These are phyloP conservation scores for Triops cancriformis DNA, from an alignment of 1,140 invertebrate species.

Conservation along the genomic window DNA sequence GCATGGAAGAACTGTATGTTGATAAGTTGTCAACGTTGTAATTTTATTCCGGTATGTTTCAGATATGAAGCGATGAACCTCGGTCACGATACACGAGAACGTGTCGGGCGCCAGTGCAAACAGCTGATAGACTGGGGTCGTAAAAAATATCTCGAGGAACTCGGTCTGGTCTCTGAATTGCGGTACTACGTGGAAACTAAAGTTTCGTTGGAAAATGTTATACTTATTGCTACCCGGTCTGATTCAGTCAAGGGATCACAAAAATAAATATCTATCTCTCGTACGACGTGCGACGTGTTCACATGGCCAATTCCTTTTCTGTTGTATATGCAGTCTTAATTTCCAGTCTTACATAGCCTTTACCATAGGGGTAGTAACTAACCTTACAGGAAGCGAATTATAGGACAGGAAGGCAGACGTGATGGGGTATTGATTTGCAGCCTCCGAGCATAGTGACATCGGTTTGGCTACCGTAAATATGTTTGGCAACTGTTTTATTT, in stretches of 20 bases:
- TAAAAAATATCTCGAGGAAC: slow-evolving; percentile 49
- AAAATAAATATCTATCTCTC: neutral
- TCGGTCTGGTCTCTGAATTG: slow-evolving; percentile 51
- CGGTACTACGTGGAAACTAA: slow-evolving; percentile 53
- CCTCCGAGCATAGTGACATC: neutral
- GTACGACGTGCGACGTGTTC: neutral
- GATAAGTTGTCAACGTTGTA: neutral
- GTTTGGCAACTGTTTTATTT: neutral
- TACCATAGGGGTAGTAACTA: neutral
- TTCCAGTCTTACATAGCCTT: neutral
- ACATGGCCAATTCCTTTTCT: neutral
- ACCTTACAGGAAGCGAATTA: neutral
- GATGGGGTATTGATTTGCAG: neutral
- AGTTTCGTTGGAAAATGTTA: slow-evolving; percentile 68
- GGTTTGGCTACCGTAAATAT: neutral
- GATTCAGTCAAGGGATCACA: neutral
- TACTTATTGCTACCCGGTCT: slow-evolving; percentile 49
- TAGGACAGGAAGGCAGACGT: neutral
- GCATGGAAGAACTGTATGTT: too few relatives aligned
- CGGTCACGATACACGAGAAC: slow-evolving; percentile 47
- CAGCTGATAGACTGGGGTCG: slow-evolving; percentile 64
- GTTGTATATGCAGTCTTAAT: neutral
- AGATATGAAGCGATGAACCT: slow-evolving; percentile 36
- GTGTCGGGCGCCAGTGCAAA: slow-evolving; percentile 62
- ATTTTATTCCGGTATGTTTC: slow-evolving; percentile 16